Evolutionary conservation across 2,888 invertebrate genomes (phyloP).

Genomic region (Scaptomyza caliginosa): DNA sequence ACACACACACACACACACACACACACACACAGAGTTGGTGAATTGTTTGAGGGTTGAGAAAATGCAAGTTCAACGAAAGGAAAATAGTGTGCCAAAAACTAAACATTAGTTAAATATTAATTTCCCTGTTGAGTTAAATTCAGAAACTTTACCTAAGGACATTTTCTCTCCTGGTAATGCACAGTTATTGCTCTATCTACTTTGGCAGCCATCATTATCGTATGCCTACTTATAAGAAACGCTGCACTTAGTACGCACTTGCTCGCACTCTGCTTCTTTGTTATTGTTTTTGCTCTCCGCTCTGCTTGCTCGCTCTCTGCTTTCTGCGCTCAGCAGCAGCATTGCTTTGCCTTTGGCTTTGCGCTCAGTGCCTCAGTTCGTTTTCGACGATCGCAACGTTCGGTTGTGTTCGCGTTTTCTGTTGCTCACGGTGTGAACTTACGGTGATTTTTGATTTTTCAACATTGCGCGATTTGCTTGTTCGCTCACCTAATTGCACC

Average conservation of each 20-base stretch:
- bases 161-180: neutral
- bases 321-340: conserved; percentile 9
- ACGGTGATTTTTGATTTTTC: conserved; percentile 5
- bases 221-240: conserved; percentile 53
- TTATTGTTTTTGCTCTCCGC: conserved; percentile 19
- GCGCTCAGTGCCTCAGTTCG: conserved; percentile 65
- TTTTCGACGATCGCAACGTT: conserved; percentile 75
- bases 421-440: conserved; percentile 5
- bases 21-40: neutral
- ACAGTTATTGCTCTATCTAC: conserved; percentile 1
- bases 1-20: no score
- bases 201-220: conserved; percentile 42
- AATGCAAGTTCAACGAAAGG: conserved; percentile 1
- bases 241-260: conserved; percentile 27
- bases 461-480: conserved; percentile 54
- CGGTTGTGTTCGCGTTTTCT: conserved; percentile 59
- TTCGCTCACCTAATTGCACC: conserved; percentile 62
- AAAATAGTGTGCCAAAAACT: conserved; percentile 10
- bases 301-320: conserved; percentile 14
- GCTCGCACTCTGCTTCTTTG: conserved; percentile 11
- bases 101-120: no score
- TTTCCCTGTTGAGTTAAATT: neutral
- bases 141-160: neutral
- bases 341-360: conserved; percentile 1
- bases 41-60: conserved; percentile 43